phyloP scores from a whole-genome alignment of 2,113 vertebrate species.

The Zeus faber region DNA sequence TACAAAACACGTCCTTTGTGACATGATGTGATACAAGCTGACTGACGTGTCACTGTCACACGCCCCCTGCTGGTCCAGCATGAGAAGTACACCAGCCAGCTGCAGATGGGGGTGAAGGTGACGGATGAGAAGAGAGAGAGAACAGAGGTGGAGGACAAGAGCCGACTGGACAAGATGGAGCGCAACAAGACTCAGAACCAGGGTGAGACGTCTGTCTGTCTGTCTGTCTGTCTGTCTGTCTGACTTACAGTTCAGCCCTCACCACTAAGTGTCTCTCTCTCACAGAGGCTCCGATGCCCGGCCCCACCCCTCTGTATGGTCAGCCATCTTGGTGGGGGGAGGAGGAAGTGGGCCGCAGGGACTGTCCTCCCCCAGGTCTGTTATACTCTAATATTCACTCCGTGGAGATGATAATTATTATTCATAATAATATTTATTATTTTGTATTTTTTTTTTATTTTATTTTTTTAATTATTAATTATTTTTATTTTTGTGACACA shows the following conservation, averaged over 20 bases:
- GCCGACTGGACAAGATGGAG: slow-evolving; percentile 75
- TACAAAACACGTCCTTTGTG: neutral
- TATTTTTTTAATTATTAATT: too few relatives aligned
- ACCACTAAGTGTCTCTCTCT: slow-evolving; percentile 20
- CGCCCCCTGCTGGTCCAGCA: slow-evolving; percentile 75
- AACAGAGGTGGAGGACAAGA: slow-evolving; percentile 74
- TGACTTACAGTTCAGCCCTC: too few relatives aligned
- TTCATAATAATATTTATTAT: too few relatives aligned
- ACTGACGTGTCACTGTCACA: neutral
- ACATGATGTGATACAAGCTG: neutral
- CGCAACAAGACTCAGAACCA: slow-evolving; percentile 62
- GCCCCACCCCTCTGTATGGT: slow-evolving; percentile 90
- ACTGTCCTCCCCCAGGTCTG: slow-evolving; percentile 80
- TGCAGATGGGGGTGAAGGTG: slow-evolving; percentile 84
- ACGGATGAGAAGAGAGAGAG: too few relatives aligned
- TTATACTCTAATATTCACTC: slow-evolving; percentile 2
- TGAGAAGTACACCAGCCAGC: slow-evolving; percentile 95
- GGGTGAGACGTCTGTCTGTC: slow-evolving; percentile 49
- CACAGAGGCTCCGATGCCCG: slow-evolving; percentile 76
- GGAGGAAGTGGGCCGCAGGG: slow-evolving; percentile 76
- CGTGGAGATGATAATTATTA: too few relatives aligned
- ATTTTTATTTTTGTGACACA: too few relatives aligned
- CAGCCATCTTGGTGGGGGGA: slow-evolving; percentile 99
- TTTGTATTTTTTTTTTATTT: too few relatives aligned
- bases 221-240: slow-evolving; percentile 15